A percentile compares a stretch with the other conserved stretches of the same genome.
phyloP scores from a whole-genome alignment of 2,113 vertebrate genomes.

The Eretmodus cyanostictus region DNA sequence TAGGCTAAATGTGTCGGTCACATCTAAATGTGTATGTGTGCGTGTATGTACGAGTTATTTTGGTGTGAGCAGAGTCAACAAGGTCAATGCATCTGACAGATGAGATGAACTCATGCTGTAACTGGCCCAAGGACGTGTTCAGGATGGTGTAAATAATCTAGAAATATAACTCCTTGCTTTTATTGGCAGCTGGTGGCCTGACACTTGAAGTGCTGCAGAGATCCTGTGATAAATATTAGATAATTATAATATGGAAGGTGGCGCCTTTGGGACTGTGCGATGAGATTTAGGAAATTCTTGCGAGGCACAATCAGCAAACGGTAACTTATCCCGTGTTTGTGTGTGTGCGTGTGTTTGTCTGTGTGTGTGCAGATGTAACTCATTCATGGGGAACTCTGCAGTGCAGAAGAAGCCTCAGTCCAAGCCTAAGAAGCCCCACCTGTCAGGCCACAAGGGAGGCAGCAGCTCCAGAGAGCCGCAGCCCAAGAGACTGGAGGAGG shows the following conservation, averaged over 20 bases:
- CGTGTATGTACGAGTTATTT: neutral
- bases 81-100: neutral
- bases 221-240: neutral
- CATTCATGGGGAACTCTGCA: conserved; percentile 91
- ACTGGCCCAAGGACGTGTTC: neutral
- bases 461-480: conserved; percentile 86
- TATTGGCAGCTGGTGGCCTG: neutral
- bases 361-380: conserved; percentile 83
- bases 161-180: neutral
- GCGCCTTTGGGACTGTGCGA: neutral
- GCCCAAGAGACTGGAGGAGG: conserved; percentile 88
- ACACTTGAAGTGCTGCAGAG: neutral
- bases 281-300: neutral
- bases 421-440: conserved; percentile 91
- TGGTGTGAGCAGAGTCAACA: neutral
- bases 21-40: neutral
- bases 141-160: neutral
- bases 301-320: neutral
- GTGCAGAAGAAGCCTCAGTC: conserved; percentile 90
- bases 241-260: neutral
- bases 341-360: neutral
- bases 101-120: neutral
- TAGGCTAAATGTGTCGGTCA: neutral
- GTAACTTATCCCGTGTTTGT: neutral
- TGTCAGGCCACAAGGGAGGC: conserved; percentile 85